Evolutionary conservation across 2,113 vertebrate genomes (phyloP), one percentile per base, ranked within the genome.

Genomic region (Hippocampus mohnikei): DNA sequence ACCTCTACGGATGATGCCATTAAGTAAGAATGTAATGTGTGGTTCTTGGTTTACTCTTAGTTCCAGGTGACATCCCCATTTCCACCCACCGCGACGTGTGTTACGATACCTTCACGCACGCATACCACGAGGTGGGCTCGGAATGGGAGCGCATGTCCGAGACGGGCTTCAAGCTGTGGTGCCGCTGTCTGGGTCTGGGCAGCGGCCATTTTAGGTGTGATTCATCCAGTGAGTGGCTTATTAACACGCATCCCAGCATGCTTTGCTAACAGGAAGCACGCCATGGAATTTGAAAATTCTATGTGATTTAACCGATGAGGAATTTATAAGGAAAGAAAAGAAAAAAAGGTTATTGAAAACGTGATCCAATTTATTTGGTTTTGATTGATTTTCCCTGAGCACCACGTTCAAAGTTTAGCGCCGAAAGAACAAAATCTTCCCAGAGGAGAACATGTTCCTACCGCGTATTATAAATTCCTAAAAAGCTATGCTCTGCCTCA

Each of bases 91-190:
- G 90, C 0, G 97, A 98, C 12, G 91, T 92, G 29, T 99, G 97
- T 77, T 98, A 94, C 12, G 97, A 99, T 81, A 96, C 95, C 1
- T 96, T 94, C 91, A 98, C 94, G 0, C 92, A 94, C 50, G 88
- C 92, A 73, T 93, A 94, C 78, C 96, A 99, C 1, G 90, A 96
- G 74, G 80, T 97, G 53, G 97, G 95, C 81, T 90, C 95, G 8
- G 97, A 99, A 79, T 99, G 97, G 97, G 97, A 98, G 87, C 94
- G 97, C 10, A 86, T 98, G 84, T 99, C 97, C 21, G 96, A 99
- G 69, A 94, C 94, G 0, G 97, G 97, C 88, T 98, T 99, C 90
- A 98, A 98, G 61, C 95, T 99, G 77, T 98, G 94, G 85, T 99
- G 97, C 91, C 94, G 90, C 85, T 99, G 97, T 83, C 89, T 98